Base-by-base conservation (phyloP, 2,797 vertebrate genomes). In the Peromyscus aztecus region DNA sequence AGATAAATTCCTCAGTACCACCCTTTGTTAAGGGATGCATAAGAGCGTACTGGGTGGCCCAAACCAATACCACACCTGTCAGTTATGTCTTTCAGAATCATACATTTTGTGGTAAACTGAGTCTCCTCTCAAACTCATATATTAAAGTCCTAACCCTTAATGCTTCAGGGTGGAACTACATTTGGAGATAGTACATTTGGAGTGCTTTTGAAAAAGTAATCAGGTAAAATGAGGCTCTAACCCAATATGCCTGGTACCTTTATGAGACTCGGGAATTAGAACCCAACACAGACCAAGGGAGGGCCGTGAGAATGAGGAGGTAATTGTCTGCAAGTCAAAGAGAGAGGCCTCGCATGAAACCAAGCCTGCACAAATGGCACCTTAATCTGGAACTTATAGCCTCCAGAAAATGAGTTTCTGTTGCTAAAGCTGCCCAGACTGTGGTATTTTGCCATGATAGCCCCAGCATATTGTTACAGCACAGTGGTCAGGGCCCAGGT, bases 1-100 rank as follows among this genome's bases (percentile, higher is more conserved):
- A 67, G 69, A 75, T 55, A 24, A 65, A 55, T 52, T 75, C 55
- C 75, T 92, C 52, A 86, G 29, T 17, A 10, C 37, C 29, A 69
- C 63, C 69, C 59, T 81, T 29, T 43, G 49, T 75, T 57, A 81
- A 77, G 63, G 46, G 78, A 71, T 82, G 46, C 65, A 10, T 27
- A 84, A 92, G 27, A 84, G 55, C 43, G 55, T 82, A 69, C 31
- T 10, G 55, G 81, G n/a, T 82, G 91, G 69, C 61, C 24, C 29
- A 90, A 80, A n/a, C 4, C 77, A 71, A 57, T 29, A 27, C 24
- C 52, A 59, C 24, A 63, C 27, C 67, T 88, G 59, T 67, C 43
- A 88, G 49, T 59, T 92, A 90, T 57, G 23, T 80, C 88, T 97
- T 59, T 85, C 65, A 77, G 34, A 73, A 46, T 40, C 55, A 43